phyloP scores from a whole-genome alignment of 1,140 invertebrate species.

The Bombus confusus region DNA sequence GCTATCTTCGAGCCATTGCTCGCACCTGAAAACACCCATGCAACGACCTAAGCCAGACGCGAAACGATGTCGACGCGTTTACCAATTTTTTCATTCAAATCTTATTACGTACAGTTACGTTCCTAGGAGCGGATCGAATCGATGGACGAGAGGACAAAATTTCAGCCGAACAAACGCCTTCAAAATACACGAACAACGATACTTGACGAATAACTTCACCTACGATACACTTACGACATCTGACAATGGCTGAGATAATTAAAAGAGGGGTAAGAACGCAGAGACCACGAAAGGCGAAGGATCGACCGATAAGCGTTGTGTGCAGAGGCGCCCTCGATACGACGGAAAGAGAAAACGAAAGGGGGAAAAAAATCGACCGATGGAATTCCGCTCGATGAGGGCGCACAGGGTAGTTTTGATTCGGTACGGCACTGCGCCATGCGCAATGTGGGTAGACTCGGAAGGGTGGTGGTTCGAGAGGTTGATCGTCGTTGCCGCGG shows the following conservation, averaged over 20 bases:
- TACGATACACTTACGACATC: not conserved
- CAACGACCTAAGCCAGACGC: not conserved
- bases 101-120: too few species aligned
- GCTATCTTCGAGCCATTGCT: constrained; percentile 2
- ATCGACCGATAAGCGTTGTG: not conserved
- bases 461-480: constrained; percentile 57
- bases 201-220: not conserved
- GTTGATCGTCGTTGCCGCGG: constrained; percentile 55
- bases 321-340: not conserved
- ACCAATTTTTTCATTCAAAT: not conserved
- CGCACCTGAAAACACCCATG: not conserved
- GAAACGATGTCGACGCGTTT: not conserved
- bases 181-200: not conserved
- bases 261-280: not conserved
- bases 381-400: constrained; percentile 3
- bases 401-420: not conserved
- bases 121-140: not conserved
- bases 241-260: not conserved
- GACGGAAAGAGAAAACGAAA: not conserved
- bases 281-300: too few species aligned
- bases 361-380: not conserved
- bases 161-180: not conserved
- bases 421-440: constrained; percentile 54
- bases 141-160: not conserved
- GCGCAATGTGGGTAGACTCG: constrained; percentile 20